Conservation (phyloP, 1,140 invertebrate genomes). For the Popillia japonica region DNA sequence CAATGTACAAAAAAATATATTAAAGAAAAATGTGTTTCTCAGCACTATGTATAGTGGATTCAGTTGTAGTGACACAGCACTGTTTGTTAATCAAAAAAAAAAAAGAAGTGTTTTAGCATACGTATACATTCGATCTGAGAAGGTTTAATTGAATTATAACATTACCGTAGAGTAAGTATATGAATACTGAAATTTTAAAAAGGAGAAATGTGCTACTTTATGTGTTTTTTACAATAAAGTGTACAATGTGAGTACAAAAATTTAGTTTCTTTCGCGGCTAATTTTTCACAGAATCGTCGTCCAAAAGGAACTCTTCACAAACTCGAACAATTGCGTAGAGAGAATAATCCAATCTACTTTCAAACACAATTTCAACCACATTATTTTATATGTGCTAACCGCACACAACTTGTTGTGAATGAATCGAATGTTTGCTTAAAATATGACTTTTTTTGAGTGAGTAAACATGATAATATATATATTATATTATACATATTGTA, state of each 20-base stretch:
- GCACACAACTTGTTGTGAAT: slow-evolving; percentile 34
- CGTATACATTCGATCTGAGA: slow-evolving; percentile 18
- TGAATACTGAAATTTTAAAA: slow-evolving; percentile 15
- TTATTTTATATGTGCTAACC: slow-evolving; percentile 48
- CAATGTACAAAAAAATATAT: slow-evolving; percentile 1
- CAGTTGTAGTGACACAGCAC: slow-evolving; percentile 28
- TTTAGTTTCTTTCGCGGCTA: not conserved
- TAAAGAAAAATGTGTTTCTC: slow-evolving; percentile 7
- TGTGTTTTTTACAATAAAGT: slow-evolving; percentile 30
- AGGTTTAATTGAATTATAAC: not conserved
- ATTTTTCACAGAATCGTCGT: not conserved
- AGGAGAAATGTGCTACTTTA: slow-evolving; percentile 33
- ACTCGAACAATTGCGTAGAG: not conserved
- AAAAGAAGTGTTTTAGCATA: slow-evolving; percentile 18
- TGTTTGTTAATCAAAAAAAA: slow-evolving; percentile 25
- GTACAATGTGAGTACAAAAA: slow-evolving; percentile 31
- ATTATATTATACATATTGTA: slow-evolving; percentile 25
- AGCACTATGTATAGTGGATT: slow-evolving; percentile 27
- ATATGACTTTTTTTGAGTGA: slow-evolving; percentile 29
- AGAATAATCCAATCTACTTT: slow-evolving; percentile 43
- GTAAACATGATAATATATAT: slow-evolving; percentile 22
- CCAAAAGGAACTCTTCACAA: not conserved
- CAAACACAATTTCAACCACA: slow-evolving; percentile 51
- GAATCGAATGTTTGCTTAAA: slow-evolving; percentile 32
- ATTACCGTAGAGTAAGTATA: slow-evolving; percentile 26